phyloP scores from a whole-genome alignment of 2,888 invertebrate species.

The Volucella inanis region DNA sequence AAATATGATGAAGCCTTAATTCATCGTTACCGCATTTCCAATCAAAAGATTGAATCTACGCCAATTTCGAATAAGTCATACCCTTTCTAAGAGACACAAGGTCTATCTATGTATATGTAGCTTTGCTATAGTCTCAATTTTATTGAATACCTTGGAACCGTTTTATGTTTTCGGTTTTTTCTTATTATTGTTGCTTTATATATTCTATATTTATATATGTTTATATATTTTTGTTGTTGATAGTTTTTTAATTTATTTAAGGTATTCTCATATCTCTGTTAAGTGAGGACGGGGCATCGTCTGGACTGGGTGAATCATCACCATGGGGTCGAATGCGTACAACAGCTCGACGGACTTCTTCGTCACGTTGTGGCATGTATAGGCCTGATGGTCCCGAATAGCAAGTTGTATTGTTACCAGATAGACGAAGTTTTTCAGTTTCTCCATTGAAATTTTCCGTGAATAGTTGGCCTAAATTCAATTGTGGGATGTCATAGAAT shows the following conservation, averaged over 20 bases:
- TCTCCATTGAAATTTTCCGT: conserved; percentile 86
- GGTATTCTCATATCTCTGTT: conserved; percentile 85
- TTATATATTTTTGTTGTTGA: not conserved
- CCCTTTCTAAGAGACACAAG: too few relatives aligned
- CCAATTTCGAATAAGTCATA: too few relatives aligned
- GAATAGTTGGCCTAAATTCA: conserved; percentile 92
- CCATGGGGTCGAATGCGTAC: conserved; percentile 87
- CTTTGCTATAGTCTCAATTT: conserved; percentile 19
- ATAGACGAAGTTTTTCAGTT: conserved; percentile 88
- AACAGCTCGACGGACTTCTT: conserved; percentile 85
- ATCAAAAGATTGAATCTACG: conserved; percentile 3
- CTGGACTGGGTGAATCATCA: conserved; percentile 89
- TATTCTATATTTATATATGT: too few relatives aligned
- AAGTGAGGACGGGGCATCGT: conserved; percentile 87
- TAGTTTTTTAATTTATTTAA: conserved; percentile 78
- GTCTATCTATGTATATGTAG: not conserved
- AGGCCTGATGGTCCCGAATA: conserved; percentile 83
- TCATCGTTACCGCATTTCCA: conserved; percentile 51
- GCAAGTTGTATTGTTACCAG: conserved; percentile 82
- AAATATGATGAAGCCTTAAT: conserved; percentile 16
- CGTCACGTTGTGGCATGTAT: conserved; percentile 83
- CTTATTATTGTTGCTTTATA: too few relatives aligned
- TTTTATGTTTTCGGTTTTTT: too few relatives aligned
- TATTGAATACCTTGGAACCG: conserved; percentile 23
- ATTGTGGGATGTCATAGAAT: conserved; percentile 94